phyloP scores from a whole-genome alignment of 2,797 vertebrate species.

The Stomatorhinus walkeri region DNA sequence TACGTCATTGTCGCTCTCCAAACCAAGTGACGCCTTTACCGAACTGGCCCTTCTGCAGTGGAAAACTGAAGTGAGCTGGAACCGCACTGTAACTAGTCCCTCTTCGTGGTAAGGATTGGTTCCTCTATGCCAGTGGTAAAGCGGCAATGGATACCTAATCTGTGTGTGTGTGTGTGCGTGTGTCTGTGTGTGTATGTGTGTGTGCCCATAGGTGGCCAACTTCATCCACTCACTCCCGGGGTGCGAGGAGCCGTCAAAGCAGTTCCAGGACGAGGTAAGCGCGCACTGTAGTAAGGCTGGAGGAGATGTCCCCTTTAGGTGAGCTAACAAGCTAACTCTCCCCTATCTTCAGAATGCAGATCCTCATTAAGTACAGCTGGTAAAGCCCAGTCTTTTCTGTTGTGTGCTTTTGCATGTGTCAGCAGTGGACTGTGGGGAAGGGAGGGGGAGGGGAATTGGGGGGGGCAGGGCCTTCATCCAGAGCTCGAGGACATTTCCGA shows the following conservation, averaged over 20 bases:
- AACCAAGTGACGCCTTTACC: background rate
- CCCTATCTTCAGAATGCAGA: constrained; percentile 29
- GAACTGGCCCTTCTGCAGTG: background rate
- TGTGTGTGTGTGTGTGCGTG: background rate
- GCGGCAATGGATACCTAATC: background rate
- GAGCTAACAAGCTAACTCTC: constrained; percentile 31
- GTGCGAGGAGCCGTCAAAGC: constrained; percentile 76
- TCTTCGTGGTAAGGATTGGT: background rate
- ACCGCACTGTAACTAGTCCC: background rate
- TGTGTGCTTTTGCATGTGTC: constrained; percentile 37
- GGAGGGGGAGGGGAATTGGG: background rate
- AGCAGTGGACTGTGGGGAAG: constrained; percentile 19
- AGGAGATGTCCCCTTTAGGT: constrained; percentile 27
- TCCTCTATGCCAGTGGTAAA: background rate
- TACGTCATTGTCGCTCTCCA: background rate
- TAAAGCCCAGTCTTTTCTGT: constrained; percentile 28
- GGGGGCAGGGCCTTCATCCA: background rate
- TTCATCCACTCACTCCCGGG: constrained; percentile 82
- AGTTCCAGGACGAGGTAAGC: constrained; percentile 82
- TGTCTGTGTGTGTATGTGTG: constrained; percentile 14
- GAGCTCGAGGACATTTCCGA: background rate
- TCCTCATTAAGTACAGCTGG: constrained; percentile 40
- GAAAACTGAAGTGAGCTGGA: background rate
- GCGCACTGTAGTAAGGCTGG: background rate
- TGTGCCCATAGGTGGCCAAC: constrained; percentile 67